A percentile compares a stretch with the other conserved stretches of the same genome.
Evolutionary conservation across 92 coral and sea anemone genomes (phyloP).

Genomic region (Parazoanthus swiftii): DNA sequence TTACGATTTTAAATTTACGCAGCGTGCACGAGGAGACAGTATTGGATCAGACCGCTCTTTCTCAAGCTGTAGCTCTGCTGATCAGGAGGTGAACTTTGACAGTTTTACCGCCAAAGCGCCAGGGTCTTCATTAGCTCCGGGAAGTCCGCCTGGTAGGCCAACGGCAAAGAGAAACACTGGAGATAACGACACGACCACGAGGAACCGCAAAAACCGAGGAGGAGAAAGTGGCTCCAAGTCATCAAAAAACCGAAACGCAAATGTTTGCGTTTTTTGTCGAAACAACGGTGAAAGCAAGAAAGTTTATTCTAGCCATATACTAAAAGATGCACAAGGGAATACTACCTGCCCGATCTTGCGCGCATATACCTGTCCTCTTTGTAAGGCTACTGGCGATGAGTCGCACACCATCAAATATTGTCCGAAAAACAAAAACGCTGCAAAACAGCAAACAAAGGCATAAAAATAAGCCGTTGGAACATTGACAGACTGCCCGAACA

Average conservation of each 20-base stretch:
- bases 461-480: conserved; percentile 1
- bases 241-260: conserved; percentile 87
- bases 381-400: conserved; percentile 95
- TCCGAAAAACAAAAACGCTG: conserved; percentile 90
- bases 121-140: conserved; percentile 82
- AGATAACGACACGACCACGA: conserved; percentile 69
- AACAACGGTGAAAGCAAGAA: conserved; percentile 99
- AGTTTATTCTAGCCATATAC: conserved; percentile 91
- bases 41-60: conserved; percentile 93
- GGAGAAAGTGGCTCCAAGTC: conserved; percentile 54
- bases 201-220: conserved; percentile 85
- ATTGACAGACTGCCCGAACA: neutral
- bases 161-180: conserved; percentile 49
- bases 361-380: conserved; percentile 97
- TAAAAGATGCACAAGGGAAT: conserved; percentile 95
- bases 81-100: conserved; percentile 80
- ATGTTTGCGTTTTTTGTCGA: conserved; percentile 98
- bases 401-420: conserved; percentile 99
- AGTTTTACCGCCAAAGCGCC: conserved; percentile 74
- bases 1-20: conserved; percentile 81
- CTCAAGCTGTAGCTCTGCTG: conserved; percentile 90
- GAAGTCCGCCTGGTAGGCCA: conserved; percentile 66
- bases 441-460: conserved; percentile 54
- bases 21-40: conserved; percentile 92
- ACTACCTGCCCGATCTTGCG: conserved; percentile 96